Conservation (phyloP, 2,113 vertebrate species). For the Phycodurus eques region DNA sequence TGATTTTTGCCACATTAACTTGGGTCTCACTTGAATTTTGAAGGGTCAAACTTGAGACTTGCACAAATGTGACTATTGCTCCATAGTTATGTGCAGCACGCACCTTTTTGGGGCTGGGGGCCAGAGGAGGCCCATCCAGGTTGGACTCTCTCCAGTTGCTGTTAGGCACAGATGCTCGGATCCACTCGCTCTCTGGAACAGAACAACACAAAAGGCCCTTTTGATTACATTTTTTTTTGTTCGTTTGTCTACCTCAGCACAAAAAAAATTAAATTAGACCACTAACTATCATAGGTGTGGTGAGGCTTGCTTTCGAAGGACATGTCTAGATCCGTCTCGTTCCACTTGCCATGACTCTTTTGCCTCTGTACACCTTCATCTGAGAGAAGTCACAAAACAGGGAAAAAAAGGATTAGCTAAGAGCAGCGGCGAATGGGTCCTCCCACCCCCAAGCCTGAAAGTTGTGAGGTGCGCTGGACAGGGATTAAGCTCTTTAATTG, state of each 20-base stretch:
- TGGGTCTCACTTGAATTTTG: no score
- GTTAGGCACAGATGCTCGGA: conserved; percentile 66
- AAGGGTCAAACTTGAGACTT: no score
- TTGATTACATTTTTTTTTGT: background rate
- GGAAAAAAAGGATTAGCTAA: background rate
- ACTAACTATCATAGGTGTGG: conserved; percentile 78
- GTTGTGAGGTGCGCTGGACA: no score
- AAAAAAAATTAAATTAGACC: background rate
- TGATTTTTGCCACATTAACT: no score
- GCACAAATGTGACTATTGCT: no score
- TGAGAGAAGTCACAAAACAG: conserved; percentile 30
- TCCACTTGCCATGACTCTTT: conserved; percentile 77
- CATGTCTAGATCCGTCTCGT: conserved; percentile 84
- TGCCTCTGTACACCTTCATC: conserved; percentile 74
- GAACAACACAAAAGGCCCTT: conserved; percentile 3
- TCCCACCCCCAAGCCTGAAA: no score
- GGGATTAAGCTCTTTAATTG: no score
- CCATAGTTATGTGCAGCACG: conserved; percentile 9
- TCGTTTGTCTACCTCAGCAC: background rate
- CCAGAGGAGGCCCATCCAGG: conserved; percentile 73
- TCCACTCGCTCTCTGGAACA: conserved; percentile 70
- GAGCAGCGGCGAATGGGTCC: background rate
- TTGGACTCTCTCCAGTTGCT: conserved; percentile 85
- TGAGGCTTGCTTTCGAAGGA: conserved; percentile 79
- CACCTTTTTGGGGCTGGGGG: conserved; percentile 73